A percentile compares a stretch with the other conserved stretches of the same genome.
These are phyloP conservation scores for Mamestra configurata DNA, from an alignment of 1,140 invertebrate species.

Conservation along the genomic window DNA sequence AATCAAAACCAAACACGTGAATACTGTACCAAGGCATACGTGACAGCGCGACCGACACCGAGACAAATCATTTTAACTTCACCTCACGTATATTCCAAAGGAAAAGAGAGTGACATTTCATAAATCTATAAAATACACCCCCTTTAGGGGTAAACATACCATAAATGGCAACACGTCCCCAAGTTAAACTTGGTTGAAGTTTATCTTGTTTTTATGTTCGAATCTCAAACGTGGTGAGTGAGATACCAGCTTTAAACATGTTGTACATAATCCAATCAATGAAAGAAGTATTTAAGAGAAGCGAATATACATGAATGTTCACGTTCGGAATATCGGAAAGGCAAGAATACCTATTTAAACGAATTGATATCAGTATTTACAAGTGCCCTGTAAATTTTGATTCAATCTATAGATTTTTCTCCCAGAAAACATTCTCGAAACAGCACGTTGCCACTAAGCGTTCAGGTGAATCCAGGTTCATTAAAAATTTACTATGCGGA, in stretches of 20 bases:
- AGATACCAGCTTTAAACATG: background rate
- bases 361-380: no score
- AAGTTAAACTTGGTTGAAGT: background rate
- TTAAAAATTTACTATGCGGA: no score
- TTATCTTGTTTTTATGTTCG: background rate
- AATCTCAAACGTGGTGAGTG: background rate
- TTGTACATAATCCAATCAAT: background rate
- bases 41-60: background rate
- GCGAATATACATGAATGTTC: no score
- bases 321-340: no score
- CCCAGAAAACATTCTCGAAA: no score
- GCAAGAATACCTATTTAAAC: no score
- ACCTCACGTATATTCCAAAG: background rate
- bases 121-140: constrained; percentile 21
- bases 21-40: background rate
- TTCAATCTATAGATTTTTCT: no score
- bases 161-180: background rate
- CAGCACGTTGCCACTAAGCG: no score
- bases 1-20: constrained; percentile 10
- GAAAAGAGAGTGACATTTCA: constrained; percentile 19
- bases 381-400: no score
- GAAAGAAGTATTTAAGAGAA: no score
- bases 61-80: background rate
- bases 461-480: no score
- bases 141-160: background rate